Conservation (phyloP, 2,113 vertebrate genomes). For the Perca schrenkii region DNA sequence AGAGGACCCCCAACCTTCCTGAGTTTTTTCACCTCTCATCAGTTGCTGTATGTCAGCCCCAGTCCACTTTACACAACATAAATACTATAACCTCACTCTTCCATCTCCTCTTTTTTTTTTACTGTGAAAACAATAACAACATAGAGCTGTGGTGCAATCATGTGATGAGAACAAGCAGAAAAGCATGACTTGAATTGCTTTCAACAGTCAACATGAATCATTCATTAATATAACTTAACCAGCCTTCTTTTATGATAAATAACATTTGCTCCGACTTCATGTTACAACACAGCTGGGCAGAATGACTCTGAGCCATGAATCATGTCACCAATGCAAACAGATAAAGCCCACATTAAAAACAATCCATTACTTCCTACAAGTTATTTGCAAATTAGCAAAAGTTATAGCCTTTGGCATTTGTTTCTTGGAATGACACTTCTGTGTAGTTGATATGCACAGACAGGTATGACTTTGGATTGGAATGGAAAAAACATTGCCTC, state of each 20-base stretch:
- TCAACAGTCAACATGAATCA: background rate
- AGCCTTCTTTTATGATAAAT: background rate
- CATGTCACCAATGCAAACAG: background rate
- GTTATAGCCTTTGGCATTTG: constrained; percentile 20
- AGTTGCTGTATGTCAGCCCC: background rate
- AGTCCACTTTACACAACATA: background rate
- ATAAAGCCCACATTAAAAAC: background rate
- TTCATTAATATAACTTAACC: background rate
- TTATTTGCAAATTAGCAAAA: constrained; percentile 24
- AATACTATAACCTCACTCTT: background rate
- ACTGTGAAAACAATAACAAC: background rate
- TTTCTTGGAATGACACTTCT: constrained; percentile 32
- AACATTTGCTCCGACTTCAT: constrained; percentile 6
- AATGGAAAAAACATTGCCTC: constrained; percentile 75
- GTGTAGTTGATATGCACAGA: constrained; percentile 65
- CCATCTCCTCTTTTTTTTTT: background rate
- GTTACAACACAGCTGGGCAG: background rate
- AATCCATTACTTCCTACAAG: constrained; percentile 21
- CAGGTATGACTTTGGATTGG: constrained; percentile 69
- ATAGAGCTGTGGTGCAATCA: background rate
- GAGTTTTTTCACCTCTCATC: background rate
- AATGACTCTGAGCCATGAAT: background rate
- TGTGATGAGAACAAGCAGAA: background rate
- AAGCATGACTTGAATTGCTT: background rate
- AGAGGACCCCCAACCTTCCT: background rate